Conservation (phyloP, 2,797 vertebrate species). For the Neopelma chrysocephalum region DNA sequence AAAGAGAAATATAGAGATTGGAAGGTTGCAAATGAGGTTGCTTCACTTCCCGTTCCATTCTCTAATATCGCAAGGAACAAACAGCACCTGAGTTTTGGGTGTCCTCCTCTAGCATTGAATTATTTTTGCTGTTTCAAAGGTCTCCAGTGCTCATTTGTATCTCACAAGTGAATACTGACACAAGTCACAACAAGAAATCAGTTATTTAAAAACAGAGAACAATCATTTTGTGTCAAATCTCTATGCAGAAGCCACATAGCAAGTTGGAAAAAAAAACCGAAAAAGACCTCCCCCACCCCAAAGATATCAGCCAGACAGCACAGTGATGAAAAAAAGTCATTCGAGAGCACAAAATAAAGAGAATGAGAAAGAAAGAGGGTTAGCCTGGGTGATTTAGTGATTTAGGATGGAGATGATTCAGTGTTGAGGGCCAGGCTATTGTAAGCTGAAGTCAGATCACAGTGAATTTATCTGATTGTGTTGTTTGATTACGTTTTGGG, state of each 20-base stretch:
- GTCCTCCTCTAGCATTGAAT: background rate
- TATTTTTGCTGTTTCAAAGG: background rate
- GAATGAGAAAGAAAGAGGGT: background rate
- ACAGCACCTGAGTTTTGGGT: background rate
- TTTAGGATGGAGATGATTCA: background rate
- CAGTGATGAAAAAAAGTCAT: background rate
- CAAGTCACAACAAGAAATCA: background rate
- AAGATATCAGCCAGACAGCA: background rate
- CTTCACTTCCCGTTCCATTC: background rate
- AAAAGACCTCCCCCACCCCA: background rate
- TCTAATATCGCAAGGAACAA: background rate
- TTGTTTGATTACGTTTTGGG: background rate
- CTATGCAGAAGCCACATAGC: background rate
- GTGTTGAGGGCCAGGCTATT: background rate
- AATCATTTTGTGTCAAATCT: background rate
- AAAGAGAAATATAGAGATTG: background rate
- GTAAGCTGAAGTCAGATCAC: background rate
- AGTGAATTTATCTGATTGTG: background rate
- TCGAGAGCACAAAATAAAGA: background rate
- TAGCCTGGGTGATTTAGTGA: background rate
- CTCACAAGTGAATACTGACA: background rate
- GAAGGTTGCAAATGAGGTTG: background rate
- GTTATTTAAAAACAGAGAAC: background rate
- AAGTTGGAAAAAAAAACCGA: background rate
- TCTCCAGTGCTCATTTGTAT: background rate